A percentile compares a stretch with the other conserved stretches of the same genome.
Conservation (phyloP, 2,797 vertebrate genomes). For the Coreius guichenoti region DNA sequence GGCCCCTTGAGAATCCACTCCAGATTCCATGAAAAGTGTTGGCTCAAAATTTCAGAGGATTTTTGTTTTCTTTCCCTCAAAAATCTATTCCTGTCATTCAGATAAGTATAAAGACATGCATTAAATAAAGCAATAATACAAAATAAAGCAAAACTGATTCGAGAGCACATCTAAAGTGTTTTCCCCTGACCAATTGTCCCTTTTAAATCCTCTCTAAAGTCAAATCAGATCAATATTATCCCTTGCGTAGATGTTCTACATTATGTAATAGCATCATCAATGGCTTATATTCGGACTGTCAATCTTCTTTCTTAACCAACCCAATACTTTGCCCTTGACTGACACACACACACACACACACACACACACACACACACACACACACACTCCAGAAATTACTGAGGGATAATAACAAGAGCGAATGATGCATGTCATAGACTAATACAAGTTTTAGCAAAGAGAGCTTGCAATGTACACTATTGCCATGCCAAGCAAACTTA, state of each 20-base stretch:
- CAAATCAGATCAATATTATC: constrained; percentile 2
- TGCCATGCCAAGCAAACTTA: neutral
- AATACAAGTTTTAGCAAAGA: neutral
- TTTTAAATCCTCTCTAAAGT: constrained; percentile 7
- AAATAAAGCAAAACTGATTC: neutral
- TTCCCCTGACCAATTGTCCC: neutral
- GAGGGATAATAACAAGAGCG: neutral
- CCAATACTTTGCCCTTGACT: neutral
- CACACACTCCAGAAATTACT: neutral
- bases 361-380: neutral
- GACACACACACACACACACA: neutral
- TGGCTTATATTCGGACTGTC: neutral
- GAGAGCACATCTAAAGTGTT: neutral
- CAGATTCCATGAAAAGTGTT: no score
- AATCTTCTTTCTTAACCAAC: neutral
- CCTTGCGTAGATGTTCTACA: neutral
- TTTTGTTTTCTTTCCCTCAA: neutral
- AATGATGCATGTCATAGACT: constrained; percentile 12
- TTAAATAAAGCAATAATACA: neutral
- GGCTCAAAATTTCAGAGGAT: neutral
- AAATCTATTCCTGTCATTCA: neutral
- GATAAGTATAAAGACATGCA: neutral
- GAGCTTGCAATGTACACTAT: neutral
- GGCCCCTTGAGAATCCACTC: neutral
- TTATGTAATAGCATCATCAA: neutral